Conservation (phyloP, 2,888 invertebrate genomes). For the Galeruca laticollis region DNA sequence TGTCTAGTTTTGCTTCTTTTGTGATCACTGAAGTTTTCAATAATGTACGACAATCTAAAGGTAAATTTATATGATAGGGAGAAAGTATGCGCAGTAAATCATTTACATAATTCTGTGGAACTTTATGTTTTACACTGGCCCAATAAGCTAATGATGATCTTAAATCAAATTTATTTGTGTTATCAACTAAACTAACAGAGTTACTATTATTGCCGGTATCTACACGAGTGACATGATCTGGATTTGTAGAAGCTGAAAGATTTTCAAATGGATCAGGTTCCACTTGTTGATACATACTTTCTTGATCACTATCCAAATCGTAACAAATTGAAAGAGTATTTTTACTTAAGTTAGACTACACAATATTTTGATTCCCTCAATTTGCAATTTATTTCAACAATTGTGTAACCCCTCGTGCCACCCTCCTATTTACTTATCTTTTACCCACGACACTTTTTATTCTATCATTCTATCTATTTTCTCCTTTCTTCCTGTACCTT, state of each 20-base stretch:
- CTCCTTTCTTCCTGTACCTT: background rate
- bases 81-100: too few species aligned
- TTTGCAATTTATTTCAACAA: background rate
- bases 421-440: background rate
- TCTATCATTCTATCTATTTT: constrained; percentile 3
- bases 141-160: constrained; percentile 4
- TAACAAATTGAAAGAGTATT: too few species aligned
- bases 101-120: too few species aligned
- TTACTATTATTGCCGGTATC: background rate
- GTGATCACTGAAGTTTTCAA: too few species aligned
- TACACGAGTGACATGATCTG: background rate
- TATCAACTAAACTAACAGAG: constrained; percentile 3
- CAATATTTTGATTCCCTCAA: constrained; percentile 2
- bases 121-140: too few species aligned
- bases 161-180: background rate
- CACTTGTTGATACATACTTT: too few species aligned
- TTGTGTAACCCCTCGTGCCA: constrained; percentile 4
- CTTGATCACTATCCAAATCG: too few species aligned
- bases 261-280: too few species aligned
- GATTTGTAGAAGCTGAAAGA: too few species aligned
- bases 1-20: constrained; percentile 4
- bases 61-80: too few species aligned
- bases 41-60: too few species aligned
- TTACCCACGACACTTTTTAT: constrained; percentile 1
- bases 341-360: background rate